phyloP scores from a whole-genome alignment of 2,797 vertebrate genomes.

The Phyllotis vaccarum region DNA sequence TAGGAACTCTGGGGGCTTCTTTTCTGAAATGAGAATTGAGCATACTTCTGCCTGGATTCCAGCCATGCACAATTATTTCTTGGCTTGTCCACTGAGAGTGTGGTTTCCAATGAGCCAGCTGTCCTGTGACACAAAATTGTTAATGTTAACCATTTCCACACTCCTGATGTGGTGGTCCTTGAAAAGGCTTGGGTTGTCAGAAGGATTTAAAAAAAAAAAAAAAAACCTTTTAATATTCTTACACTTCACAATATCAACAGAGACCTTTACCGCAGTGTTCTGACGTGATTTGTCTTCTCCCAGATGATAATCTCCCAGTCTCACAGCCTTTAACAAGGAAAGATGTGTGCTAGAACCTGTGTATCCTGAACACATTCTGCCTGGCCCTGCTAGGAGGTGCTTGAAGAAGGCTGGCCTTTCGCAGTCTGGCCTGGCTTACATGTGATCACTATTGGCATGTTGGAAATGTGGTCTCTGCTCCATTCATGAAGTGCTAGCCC shows the following conservation, averaged over 20 bases:
- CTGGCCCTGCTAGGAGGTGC: neutral
- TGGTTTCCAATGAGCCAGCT: neutral
- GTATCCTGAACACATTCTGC: neutral
- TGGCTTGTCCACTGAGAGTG: neutral
- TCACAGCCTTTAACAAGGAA: neutral
- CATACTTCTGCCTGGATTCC: neutral
- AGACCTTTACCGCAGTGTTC: neutral
- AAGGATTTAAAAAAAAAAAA: neutral
- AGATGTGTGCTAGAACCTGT: neutral
- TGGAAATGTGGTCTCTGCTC: slow-evolving; percentile 40
- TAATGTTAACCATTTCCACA: neutral
- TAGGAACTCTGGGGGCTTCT: neutral
- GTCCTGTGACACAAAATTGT: neutral
- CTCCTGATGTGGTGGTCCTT: neutral
- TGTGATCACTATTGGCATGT: neutral
- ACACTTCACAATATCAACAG: neutral
- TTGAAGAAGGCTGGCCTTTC: neutral
- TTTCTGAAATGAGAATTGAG: neutral
- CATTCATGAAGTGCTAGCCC: slow-evolving; percentile 46
- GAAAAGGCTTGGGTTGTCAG: neutral
- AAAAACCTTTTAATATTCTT: neutral
- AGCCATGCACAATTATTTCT: neutral
- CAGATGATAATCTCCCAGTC: neutral
- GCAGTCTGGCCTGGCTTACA: neutral
- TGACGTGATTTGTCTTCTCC: neutral